Percentiles rank a stretch among this genome's conserved stretches.
These are phyloP conservation scores for Cephalotes varians DNA, from an alignment of 2,888 invertebrate species.

Conservation along the genomic window DNA sequence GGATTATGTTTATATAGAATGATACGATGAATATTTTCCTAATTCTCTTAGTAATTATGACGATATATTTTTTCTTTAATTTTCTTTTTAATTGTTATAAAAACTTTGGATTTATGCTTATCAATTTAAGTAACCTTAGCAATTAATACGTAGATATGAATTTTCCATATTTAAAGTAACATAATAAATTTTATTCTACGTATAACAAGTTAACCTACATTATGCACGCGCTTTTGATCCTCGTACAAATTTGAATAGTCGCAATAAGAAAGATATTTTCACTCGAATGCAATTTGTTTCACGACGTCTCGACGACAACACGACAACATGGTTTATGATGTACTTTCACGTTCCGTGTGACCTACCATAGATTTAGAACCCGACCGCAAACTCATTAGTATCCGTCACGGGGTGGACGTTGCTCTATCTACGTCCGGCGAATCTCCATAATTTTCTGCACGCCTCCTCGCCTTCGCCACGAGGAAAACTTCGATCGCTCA, in stretches of 20 bases:
- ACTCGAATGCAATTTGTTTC: constrained; percentile 53
- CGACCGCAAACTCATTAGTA: constrained; percentile 76
- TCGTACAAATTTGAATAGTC: neutral
- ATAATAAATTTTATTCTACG: neutral
- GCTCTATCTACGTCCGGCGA: constrained; percentile 44
- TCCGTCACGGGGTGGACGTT: constrained; percentile 62
- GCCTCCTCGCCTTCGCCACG: constrained; percentile 43
- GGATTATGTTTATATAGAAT: constrained; percentile 39
- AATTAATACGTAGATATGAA: neutral
- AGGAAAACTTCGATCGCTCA: constrained; percentile 59
- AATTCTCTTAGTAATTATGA: constrained; percentile 49
- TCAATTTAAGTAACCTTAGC: neutral
- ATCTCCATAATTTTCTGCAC: constrained; percentile 49
- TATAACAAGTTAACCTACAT: neutral
- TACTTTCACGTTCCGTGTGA: constrained; percentile 72
- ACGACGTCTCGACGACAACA: constrained; percentile 44
- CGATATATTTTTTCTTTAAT: constrained; percentile 17
- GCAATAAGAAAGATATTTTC: constrained; percentile 60
- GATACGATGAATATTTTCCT: constrained; percentile 16
- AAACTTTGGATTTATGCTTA: neutral
- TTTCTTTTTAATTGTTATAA: too few species aligned
- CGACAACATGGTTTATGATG: constrained; percentile 52
- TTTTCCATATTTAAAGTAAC: neutral
- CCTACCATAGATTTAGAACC: constrained; percentile 64
- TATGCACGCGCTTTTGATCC: neutral